Conservation (phyloP, 2,797 vertebrate species). For the Bradypodion pumilum region DNA sequence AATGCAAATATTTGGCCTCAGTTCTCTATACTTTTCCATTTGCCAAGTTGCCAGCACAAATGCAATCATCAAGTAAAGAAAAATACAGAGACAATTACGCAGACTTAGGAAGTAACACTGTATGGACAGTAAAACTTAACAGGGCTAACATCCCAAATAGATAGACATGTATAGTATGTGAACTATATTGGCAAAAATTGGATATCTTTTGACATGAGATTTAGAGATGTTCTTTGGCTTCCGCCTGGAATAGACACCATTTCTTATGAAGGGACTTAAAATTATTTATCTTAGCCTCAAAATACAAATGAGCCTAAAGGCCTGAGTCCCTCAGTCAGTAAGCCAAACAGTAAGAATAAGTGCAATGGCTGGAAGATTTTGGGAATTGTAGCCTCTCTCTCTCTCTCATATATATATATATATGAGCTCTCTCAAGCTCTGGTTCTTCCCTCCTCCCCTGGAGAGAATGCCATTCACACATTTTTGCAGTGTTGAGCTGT, state of each 20-base stretch:
- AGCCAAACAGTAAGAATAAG: too few species aligned
- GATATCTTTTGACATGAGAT: neutral
- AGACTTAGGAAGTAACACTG: conserved; percentile 5
- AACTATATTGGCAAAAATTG: neutral
- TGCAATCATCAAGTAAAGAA: conserved; percentile 51
- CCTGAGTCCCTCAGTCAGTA: too few species aligned
- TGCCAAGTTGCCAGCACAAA: conserved; percentile 56
- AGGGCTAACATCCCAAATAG: neutral
- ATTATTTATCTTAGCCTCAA: neutral
- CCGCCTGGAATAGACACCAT: neutral
- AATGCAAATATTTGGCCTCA: conserved; percentile 72
- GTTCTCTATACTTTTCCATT: conserved; percentile 56
- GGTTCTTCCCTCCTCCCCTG: too few species aligned
- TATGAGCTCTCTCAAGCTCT: too few species aligned
- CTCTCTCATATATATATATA: too few species aligned
- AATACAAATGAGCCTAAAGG: neutral
- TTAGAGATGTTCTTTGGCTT: neutral
- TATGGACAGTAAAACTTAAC: neutral
- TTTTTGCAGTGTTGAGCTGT: neutral
- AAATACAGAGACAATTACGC: conserved; percentile 41
- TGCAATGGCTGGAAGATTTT: too few species aligned
- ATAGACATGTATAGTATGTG: too few species aligned
- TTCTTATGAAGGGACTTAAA: neutral
- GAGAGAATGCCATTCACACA: neutral
- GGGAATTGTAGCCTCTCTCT: too few species aligned